These are phyloP conservation scores for Coccyzus lansbergi DNA, from an alignment of 2,797 vertebrate genomes.

Conservation along the genomic window DNA sequence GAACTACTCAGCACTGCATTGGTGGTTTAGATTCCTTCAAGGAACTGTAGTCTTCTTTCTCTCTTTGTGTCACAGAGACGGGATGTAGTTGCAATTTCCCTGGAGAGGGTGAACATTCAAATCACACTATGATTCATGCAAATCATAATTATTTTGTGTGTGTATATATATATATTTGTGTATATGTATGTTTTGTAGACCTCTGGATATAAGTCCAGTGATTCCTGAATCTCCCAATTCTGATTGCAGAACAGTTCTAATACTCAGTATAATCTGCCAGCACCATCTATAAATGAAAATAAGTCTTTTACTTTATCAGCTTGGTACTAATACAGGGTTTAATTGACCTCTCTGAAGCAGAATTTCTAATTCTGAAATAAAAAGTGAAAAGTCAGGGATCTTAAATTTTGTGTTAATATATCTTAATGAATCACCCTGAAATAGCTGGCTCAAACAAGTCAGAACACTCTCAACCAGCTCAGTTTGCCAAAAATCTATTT, in stretches of 20 bases:
- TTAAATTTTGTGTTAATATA: constrained; percentile 77
- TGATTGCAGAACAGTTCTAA: neutral
- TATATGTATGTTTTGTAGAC: neutral
- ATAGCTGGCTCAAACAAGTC: constrained; percentile 75
- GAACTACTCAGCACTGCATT: neutral
- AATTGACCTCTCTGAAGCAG: constrained; percentile 72
- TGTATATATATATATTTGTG: neutral
- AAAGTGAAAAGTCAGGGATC: constrained; percentile 69
- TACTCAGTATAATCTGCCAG: neutral
- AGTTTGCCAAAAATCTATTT: constrained; percentile 68
- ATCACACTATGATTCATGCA: neutral
- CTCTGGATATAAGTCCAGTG: neutral
- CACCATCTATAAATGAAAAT: constrained; percentile 22
- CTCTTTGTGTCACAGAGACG: neutral
- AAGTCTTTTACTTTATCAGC: constrained; percentile 34
- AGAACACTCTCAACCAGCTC: constrained; percentile 60
- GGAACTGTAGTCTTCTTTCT: neutral
- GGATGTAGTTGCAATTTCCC: neutral
- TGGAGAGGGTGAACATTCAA: neutral
- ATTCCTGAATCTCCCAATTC: neutral
- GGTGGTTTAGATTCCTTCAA: neutral
- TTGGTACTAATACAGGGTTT: constrained; percentile 67
- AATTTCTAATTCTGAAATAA: constrained; percentile 75
- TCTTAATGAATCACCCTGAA: constrained; percentile 70
- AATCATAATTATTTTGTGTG: neutral